phyloP scores from a whole-genome alignment of 2,113 vertebrate species.

The Chunga burmeisteri region DNA sequence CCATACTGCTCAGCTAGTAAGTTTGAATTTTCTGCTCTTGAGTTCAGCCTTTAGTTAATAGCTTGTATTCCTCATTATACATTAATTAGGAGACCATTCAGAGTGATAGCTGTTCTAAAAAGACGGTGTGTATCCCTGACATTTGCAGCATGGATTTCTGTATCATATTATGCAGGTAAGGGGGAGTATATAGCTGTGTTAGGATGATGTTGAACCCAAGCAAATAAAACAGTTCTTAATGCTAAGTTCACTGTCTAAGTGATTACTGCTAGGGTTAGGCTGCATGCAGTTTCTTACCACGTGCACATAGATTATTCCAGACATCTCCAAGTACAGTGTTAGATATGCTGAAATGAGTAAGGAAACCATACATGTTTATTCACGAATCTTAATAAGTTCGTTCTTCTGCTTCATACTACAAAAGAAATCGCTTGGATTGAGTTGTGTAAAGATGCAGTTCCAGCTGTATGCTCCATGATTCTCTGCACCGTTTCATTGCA shows the following conservation, averaged over 20 bases:
- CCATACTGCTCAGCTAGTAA: slow-evolving; percentile 77
- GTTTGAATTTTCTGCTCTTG: not conserved
- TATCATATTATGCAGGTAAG: not conserved
- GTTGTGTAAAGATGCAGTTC: not conserved
- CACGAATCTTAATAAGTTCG: not conserved
- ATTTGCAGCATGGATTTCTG: not conserved
- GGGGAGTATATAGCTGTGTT: not conserved
- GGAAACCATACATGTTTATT: not conserved
- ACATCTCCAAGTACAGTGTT: fast-evolving
- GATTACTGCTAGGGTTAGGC: not conserved
- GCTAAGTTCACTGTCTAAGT: not conserved
- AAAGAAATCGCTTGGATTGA: not conserved
- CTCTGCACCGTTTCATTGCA: not conserved
- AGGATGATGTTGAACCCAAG: not conserved
- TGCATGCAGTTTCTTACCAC: not conserved
- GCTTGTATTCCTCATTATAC: not conserved
- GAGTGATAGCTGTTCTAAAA: not conserved
- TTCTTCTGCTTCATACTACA: not conserved
- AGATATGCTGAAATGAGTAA: not conserved
- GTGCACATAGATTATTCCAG: not conserved
- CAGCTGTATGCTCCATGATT: fast-evolving
- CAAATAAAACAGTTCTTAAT: not conserved
- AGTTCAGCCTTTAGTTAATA: not conserved
- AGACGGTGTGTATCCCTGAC: not conserved
- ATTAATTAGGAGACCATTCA: not conserved